Evolutionary conservation across 2,797 vertebrate species (phyloP).

Genomic region (Alfaro cultratus): DNA sequence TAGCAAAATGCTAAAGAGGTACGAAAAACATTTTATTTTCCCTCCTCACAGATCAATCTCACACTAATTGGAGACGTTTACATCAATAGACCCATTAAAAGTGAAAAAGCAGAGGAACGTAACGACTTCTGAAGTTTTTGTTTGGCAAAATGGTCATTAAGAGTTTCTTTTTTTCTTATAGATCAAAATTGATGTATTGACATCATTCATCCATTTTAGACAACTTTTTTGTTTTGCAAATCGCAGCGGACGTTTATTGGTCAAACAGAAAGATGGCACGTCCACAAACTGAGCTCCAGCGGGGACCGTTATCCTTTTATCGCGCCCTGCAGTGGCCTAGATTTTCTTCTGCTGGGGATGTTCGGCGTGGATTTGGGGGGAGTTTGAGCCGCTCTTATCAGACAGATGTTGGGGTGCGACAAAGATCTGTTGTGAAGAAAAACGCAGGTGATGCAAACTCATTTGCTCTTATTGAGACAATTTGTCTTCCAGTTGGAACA

Average conservation of each 20-base stretch:
- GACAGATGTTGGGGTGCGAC: slow-evolving; percentile 11
- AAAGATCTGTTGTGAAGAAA: not conserved
- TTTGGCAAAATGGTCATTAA: slow-evolving; percentile 59
- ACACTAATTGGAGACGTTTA: slow-evolving; percentile 62
- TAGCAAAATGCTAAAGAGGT: slow-evolving; percentile 44
- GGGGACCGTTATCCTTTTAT: slow-evolving; percentile 20
- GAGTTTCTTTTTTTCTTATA: slow-evolving; percentile 35
- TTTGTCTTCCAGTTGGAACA: slow-evolving; percentile 8
- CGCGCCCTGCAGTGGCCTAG: not conserved
- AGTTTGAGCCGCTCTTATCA: slow-evolving; percentile 3
- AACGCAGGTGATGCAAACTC: slow-evolving; percentile 3
- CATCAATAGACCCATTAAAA: slow-evolving; percentile 58
- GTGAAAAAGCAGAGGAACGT: slow-evolving; percentile 27
- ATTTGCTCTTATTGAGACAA: slow-evolving; percentile 13
- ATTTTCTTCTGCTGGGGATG: not conserved
- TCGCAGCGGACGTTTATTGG: not conserved
- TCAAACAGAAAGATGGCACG: not conserved
- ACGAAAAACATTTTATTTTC: slow-evolving; percentile 20
- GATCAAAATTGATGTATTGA: not conserved
- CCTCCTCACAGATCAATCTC: slow-evolving; percentile 34
- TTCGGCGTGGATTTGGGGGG: not conserved
- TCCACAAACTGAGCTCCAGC: slow-evolving; percentile 6
- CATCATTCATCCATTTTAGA: not conserved
- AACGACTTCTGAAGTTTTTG: slow-evolving; percentile 25
- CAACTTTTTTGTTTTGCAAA: slow-evolving; percentile 42